Conservation (phyloP, 37 sponge, comb jelly and placozoan species). For the Cliona cf. orientalis region DNA sequence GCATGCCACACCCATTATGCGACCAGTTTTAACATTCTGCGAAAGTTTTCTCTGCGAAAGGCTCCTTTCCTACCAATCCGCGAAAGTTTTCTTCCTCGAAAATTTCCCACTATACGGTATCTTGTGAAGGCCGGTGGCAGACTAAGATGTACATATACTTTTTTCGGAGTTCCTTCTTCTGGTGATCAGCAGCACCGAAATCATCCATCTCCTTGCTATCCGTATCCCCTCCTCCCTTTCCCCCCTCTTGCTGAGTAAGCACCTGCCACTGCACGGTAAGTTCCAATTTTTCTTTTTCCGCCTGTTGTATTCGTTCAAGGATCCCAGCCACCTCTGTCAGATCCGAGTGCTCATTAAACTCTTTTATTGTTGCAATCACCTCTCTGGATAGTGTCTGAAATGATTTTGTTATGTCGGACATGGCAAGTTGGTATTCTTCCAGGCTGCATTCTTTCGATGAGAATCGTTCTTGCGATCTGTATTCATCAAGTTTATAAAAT, state of each 20-base stretch:
- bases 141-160: too few relatives aligned
- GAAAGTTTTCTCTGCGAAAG: too few relatives aligned
- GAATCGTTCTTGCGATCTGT: conserved; percentile 31
- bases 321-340: neutral
- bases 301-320: conserved; percentile 36
- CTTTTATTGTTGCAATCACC: conserved; percentile 1
- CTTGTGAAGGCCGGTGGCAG: too few relatives aligned
- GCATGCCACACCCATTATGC: too few relatives aligned
- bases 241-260: neutral
- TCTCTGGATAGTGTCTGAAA: conserved; percentile 51
- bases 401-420: conserved; percentile 20
- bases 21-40: too few relatives aligned
- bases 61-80: too few relatives aligned
- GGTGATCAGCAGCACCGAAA: neutral
- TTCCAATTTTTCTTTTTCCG: conserved; percentile 66
- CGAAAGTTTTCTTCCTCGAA: too few relatives aligned
- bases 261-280: conserved; percentile 36
- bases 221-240: neutral
- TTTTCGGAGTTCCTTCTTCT: conserved; percentile 16
- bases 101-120: too few relatives aligned
- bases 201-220: conserved; percentile 29
- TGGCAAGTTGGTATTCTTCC: conserved; percentile 14
- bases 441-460: neutral
- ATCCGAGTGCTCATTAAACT: conserved; percentile 1
- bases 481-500: neutral